Base-by-base conservation (phyloP, 30 jellyfish, hydroid and myxozoan species). In the Turritopsis rubra region DNA sequence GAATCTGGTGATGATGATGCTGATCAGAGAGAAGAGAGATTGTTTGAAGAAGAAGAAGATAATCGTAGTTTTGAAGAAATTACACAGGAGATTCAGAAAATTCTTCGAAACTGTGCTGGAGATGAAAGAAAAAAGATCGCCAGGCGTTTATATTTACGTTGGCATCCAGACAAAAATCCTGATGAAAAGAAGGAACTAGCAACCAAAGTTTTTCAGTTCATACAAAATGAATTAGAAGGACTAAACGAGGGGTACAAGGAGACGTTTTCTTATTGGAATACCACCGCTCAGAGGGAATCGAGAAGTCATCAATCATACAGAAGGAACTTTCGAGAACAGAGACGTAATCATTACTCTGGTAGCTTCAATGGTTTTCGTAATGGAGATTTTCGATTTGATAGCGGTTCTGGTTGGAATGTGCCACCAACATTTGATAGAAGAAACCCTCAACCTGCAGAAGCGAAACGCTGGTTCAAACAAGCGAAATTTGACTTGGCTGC, bases 381-480 rank as follows among this genome's bases (percentile, higher is more conserved):
- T 13, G 16, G 80, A 0, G 76, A 66, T 54, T 68, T 22, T 68
- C 19, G 60, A 3, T 41, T 41, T 13, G 9, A 41, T 41, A 13
- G 84, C 21, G 7, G 18, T 1, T 54, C 75, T 4, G 24, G 79
- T n/a, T n/a, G 72, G 52, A 77, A 86, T 89, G 28, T 23, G 77
- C 84, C 81, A 65, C 85, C 91, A 16, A 25, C 91, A 23, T 28
- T 78, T 27, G 73, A 79, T 18, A 8, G 86, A 1, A 81, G 73
- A 18, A 89, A 89, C 78, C 97, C 97, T 0, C 97, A 89, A 73
- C 97, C 97, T 4, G 94, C 85, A 24, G 95, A 89, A 41, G 97
- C 91, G 7, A 75, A 80, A 30, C 66, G 97, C 28, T 89, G 97
- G 97, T 79, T 23, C 66, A 88, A 91, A 20, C 97, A 89, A 60